Evolutionary conservation across 1,140 invertebrate genomes (phyloP).

Genomic region (Drosophila setifemur): DNA sequence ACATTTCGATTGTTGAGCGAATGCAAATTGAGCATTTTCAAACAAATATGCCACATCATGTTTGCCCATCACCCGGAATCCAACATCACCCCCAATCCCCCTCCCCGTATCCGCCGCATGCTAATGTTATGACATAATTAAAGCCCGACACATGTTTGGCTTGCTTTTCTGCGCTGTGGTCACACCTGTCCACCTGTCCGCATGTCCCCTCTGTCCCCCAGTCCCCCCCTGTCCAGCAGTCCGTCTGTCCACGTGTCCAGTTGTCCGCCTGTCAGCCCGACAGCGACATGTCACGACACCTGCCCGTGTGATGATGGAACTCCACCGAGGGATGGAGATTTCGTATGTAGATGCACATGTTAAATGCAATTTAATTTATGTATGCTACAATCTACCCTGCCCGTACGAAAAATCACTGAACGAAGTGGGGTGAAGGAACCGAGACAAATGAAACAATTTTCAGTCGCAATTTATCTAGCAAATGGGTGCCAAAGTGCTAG

Average conservation of each 20-base stretch:
- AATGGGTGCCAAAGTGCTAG: constrained; percentile 29
- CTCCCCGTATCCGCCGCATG: not conserved
- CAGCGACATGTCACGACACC: constrained; percentile 39
- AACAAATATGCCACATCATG: constrained; percentile 32
- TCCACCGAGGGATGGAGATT: not conserved
- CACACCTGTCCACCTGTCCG: not conserved
- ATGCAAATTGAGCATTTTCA: constrained; percentile 27
- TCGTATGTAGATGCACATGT: constrained; percentile 24
- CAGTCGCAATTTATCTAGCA: constrained; percentile 35
- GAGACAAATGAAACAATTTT: constrained; percentile 22
- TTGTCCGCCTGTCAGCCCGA: not conserved
- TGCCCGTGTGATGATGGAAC: constrained; percentile 6
- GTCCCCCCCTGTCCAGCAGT: not conserved
- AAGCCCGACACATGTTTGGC: constrained; percentile 44
- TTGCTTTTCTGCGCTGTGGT: constrained; percentile 21
- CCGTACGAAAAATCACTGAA: constrained; percentile 1
- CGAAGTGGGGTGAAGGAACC: not conserved
- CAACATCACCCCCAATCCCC: not conserved
- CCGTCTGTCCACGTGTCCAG: not conserved
- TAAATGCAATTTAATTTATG: constrained; percentile 40
- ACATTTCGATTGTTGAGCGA: constrained; percentile 11
- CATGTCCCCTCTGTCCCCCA: not conserved
- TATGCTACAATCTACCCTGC: constrained; percentile 7
- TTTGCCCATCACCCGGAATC: not conserved
- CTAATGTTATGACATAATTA: constrained; percentile 55